A percentile compares a stretch with the other conserved stretches of the same genome.
Evolutionary conservation across 2,797 vertebrate species (phyloP).

Genomic region (Sebastes cheni): DNA sequence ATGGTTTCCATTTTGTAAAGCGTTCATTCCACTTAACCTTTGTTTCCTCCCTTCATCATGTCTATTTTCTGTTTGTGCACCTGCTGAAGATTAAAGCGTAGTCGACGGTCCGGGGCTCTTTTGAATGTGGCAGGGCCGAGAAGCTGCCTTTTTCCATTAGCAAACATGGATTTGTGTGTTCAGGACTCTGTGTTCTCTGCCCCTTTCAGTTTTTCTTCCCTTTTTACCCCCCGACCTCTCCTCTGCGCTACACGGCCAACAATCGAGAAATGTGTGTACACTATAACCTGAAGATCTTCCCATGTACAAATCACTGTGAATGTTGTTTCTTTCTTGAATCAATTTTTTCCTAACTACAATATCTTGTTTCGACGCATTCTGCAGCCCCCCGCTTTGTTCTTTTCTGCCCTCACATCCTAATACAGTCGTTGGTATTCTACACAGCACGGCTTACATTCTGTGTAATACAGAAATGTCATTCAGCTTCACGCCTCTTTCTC

Average conservation of each 20-base stretch:
- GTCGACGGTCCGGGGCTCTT: conserved; percentile 52
- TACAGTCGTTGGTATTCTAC: conserved; percentile 72
- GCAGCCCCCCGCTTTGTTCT: conserved; percentile 50
- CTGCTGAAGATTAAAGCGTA: conserved; percentile 77
- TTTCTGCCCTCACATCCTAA: conserved; percentile 62
- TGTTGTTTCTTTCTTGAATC: conserved; percentile 2
- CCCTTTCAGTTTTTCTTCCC: conserved; percentile 21
- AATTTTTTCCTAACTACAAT: conserved; percentile 6
- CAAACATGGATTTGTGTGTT: conserved; percentile 50
- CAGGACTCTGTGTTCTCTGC: conserved; percentile 48
- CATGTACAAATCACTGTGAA: conserved; percentile 1
- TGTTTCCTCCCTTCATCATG: conserved; percentile 36
- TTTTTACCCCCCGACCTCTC: not conserved
- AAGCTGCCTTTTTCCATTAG: conserved; percentile 58
- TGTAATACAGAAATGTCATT: conserved; percentile 73
- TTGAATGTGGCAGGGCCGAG: conserved; percentile 49
- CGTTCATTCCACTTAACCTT: conserved; percentile 64
- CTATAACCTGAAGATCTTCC: not conserved
- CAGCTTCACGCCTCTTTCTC: conserved; percentile 62
- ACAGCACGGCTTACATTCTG: conserved; percentile 22
- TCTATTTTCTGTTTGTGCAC: conserved; percentile 65
- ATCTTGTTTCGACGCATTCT: conserved; percentile 23
- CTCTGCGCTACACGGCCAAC: not conserved
- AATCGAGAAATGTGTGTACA: not conserved
- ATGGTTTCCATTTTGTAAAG: conserved; percentile 64